Evolutionary conservation across 2,888 invertebrate genomes (phyloP), one percentile per base, ranked within the genome.

Genomic region (Teinopalpus imperialis): DNA sequence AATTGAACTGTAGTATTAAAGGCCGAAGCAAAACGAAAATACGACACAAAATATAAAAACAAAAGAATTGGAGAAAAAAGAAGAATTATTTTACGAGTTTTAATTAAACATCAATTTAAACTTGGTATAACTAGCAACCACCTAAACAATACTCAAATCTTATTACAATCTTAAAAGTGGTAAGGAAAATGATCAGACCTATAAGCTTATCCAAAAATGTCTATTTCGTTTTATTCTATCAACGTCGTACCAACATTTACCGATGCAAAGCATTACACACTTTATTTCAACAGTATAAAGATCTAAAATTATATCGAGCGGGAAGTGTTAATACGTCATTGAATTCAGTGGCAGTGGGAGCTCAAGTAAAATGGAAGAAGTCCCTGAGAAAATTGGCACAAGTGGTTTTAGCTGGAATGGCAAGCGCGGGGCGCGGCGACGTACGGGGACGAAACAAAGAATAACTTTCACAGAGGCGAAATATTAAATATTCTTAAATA

Each of bases 371-470:
- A 81, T 85, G 81, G 83, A 81, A 81, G 80, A 75, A 85, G 83
- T 81, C 81, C 69, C 80, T 73, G 74, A 82, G 82, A 87, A 86
- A 87, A 88, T 90, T 86, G 89, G 89, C 85, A 89, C 87, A 88
- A 89, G 89, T 87, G 86, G 86, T 88, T 86, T 83, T 82, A 88
- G 85, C 71, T 62, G 41, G 46, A 47, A 47, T 41, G 41, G 74
- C 71, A 77, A 68, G 66, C 69, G 75, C 74, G 66, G 70, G 64
- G 60, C 49, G 66, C 64, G 63, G 70, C 64, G 61, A 56, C 56
- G 65, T 57, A 66, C 56, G 67, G 65, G 53, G 70, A 56, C 52
- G 57, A 61, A 53, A 20, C 55, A 61, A 50, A 73, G 69, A 53
- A 35, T 58, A 69, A 36, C 26, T 43, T 24, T 26, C 29, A 37